Evolutionary conservation across 2,888 invertebrate species (phyloP).

Genomic region (Agrilus mali): DNA sequence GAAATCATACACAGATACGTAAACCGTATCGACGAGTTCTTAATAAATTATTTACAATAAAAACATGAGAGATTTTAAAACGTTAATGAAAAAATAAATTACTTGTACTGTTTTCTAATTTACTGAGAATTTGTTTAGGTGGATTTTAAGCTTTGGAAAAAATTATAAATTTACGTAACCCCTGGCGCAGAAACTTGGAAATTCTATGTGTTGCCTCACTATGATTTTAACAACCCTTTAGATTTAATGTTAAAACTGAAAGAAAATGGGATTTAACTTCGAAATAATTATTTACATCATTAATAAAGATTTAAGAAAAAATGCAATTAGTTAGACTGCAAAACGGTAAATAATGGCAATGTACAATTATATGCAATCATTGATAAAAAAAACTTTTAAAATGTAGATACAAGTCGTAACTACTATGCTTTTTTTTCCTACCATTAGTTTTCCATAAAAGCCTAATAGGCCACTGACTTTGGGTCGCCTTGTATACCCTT

Average conservation of each 20-base stretch:
- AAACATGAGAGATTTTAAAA: too few species aligned
- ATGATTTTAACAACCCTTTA: conserved; percentile 38
- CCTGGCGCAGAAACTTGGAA: conserved; percentile 45
- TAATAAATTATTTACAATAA: too few species aligned
- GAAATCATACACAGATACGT: too few species aligned
- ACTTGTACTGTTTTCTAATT: neutral
- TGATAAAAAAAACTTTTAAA: neutral
- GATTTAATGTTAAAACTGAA: conserved; percentile 37
- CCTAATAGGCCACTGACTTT: too few species aligned
- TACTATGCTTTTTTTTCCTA: too few species aligned
- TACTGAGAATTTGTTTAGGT: conserved; percentile 26
- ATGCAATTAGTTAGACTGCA: conserved; percentile 26
- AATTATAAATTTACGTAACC: conserved; percentile 41
- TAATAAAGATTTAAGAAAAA: conserved; percentile 4
- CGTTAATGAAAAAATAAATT: too few species aligned
- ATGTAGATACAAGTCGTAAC: too few species aligned
- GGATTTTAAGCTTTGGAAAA: conserved; percentile 39
- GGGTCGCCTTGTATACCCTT: too few species aligned
- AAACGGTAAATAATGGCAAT: conserved; percentile 30
- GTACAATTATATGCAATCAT: conserved; percentile 1
- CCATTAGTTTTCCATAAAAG: too few species aligned
- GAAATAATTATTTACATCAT: conserved; percentile 12
- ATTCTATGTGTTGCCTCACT: conserved; percentile 40
- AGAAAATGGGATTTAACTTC: conserved; percentile 31
- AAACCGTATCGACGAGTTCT: too few species aligned